phyloP scores from a whole-genome alignment of 2,113 vertebrate genomes.

The Cynoglossus semilaevis region DNA sequence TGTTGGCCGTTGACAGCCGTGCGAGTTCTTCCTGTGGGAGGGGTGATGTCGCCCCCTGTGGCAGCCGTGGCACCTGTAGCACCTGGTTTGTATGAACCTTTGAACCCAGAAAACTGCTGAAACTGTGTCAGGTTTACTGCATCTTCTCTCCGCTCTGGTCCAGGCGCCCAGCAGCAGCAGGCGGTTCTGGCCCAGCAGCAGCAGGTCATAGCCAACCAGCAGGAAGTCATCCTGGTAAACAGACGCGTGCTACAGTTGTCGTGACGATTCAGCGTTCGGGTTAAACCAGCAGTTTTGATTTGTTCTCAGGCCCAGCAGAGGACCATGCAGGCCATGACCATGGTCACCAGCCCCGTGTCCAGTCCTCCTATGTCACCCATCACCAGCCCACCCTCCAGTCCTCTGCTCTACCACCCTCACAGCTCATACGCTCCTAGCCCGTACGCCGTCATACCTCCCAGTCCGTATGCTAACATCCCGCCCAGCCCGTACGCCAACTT shows the following conservation, averaged over 20 bases:
- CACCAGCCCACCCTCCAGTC: constrained; percentile 63
- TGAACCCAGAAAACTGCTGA: too few species aligned
- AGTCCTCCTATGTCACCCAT: constrained; percentile 64
- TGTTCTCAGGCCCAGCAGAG: constrained; percentile 81
- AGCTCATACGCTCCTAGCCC: constrained; percentile 59
- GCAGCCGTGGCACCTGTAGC: constrained; percentile 63
- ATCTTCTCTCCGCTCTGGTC: constrained; percentile 18
- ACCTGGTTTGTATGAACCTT: constrained; percentile 53
- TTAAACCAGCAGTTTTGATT: too few species aligned
- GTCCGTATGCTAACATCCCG: constrained; percentile 66
- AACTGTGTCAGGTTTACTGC: too few species aligned
- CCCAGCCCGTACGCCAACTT: constrained; percentile 70
- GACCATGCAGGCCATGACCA: constrained; percentile 83
- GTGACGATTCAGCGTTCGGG: too few species aligned
- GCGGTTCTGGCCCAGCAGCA: constrained; percentile 69
- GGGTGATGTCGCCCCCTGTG: constrained; percentile 63
- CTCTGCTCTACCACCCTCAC: constrained; percentile 54
- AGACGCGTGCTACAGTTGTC: too few species aligned
- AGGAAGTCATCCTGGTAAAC: constrained; percentile 80
- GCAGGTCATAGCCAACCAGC: constrained; percentile 78
- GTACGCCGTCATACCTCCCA: constrained; percentile 58
- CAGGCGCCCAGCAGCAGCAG: constrained; percentile 75
- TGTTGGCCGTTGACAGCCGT: constrained; percentile 67
- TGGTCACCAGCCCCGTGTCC: constrained; percentile 61
- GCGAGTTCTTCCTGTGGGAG: constrained; percentile 71